Conservation (phyloP, 2,888 invertebrate genomes). For the Apamea anceps region DNA sequence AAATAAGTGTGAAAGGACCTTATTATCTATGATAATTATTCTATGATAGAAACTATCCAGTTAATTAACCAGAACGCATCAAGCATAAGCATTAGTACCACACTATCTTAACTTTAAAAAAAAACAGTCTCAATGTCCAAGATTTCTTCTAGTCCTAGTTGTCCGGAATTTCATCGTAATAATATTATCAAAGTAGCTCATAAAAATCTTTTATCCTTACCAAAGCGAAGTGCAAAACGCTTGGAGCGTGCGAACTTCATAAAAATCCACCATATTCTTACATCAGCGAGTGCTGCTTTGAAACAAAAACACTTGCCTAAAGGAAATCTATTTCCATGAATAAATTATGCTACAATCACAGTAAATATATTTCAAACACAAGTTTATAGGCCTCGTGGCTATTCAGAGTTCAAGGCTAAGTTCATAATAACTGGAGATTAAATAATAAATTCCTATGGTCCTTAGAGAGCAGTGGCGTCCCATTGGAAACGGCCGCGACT, state of each 20-base stretch:
- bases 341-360: constrained; percentile 37
- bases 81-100: neutral
- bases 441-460: neutral
- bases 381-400: constrained; percentile 11
- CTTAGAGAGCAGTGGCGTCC: neutral
- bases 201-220: constrained; percentile 38
- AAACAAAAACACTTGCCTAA: neutral
- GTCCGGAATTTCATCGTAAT: neutral
- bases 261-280: constrained; percentile 38
- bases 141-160: neutral
- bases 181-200: constrained; percentile 15
- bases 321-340: constrained; percentile 17
- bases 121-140: neutral
- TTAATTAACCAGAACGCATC: neutral
- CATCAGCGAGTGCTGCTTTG: constrained; percentile 10
- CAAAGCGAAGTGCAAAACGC: constrained; percentile 23
- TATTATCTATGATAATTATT: neutral
- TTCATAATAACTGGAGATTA: neutral
- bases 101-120: neutral
- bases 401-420: constrained; percentile 16
- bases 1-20: too few species aligned
- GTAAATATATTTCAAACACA: constrained; percentile 41
- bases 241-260: constrained; percentile 18
- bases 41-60: neutral
- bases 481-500: neutral